Base-by-base conservation (phyloP, 2,113 vertebrate genomes). In the Rhipidura dahli region DNA sequence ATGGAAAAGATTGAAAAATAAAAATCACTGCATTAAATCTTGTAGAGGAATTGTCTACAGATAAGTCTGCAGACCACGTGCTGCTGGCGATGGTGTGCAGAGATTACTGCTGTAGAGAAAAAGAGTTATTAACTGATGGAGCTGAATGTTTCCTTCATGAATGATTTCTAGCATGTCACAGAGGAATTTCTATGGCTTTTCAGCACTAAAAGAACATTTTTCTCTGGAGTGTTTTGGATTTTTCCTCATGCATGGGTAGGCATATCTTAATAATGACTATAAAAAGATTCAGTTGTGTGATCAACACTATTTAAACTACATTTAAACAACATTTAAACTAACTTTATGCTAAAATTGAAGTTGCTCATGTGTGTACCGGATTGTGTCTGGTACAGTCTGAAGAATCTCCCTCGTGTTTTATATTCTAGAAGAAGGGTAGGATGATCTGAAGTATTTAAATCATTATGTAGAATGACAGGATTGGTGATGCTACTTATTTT, bases 1-100 rank as follows among this genome's bases (percentile, higher is more conserved):
- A 73, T 69, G 54, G 50, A 81, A 83, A 57, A 77, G 63, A 68
- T 92, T 94, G 88, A 61, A 92, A 94, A 93, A 76, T 51, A 90
- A 69, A 86, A 87, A 73, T 83, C 23, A 33, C 39, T 83, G 40
- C 54, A 33, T 80, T 82, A 60, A 64, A 69, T 80, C 66, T 94
- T 90, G 35, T 40, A n/a, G 80, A 72, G 31, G 50, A 77, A 56
- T 75, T 85, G 68, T 53, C 51, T 71, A 44, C 49, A 83, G 83
- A 82, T 77, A 65, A 69, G 50, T 77, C 3, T 0, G n/a, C 49
- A 70, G 60, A 21, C 30, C 64, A 19, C 6, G 5, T 66, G 31
- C 49, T 83, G 57, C 53, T 69, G 20, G 13, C 1, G 23, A 30
- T 84, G 33, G 39, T 64, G 19, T 0, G 0, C 40, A 60, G 83